phyloP scores from a whole-genome alignment of 2,113 vertebrate species.

The Poicephalus gulielmi region DNA sequence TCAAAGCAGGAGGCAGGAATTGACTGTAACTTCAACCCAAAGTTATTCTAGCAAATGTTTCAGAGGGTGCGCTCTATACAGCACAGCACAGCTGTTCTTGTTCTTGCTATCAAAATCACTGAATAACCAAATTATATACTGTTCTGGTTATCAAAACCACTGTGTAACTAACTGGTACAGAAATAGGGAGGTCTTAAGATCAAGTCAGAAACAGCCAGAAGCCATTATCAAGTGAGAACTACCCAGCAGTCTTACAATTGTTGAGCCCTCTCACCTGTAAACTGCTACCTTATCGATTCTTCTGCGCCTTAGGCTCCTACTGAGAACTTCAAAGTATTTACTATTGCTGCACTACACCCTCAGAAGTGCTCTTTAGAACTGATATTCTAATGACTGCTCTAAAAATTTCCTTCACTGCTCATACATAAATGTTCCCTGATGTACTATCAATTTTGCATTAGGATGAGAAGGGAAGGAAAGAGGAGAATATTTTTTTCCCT shows the following conservation, averaged over 20 bases:
- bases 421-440: neutral
- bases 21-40: neutral
- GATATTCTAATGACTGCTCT: neutral
- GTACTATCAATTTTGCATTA: neutral
- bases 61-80: neutral
- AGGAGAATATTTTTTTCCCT: neutral
- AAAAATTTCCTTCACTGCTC: neutral
- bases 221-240: neutral
- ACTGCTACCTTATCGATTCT: neutral
- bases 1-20: neutral
- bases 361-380: neutral
- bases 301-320: neutral
- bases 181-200: neutral
- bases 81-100: neutral
- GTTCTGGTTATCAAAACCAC: neutral
- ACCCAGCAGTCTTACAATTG: neutral
- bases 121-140: neutral
- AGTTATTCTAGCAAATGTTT: neutral
- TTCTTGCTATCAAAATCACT: neutral
- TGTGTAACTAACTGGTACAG: neutral
- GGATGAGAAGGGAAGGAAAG: neutral
- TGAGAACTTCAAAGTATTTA: neutral
- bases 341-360: neutral
- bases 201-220: neutral
- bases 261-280: neutral